These are phyloP conservation scores for Cuculus canorus DNA, from an alignment of 2,797 vertebrate genomes.

Conservation along the genomic window DNA sequence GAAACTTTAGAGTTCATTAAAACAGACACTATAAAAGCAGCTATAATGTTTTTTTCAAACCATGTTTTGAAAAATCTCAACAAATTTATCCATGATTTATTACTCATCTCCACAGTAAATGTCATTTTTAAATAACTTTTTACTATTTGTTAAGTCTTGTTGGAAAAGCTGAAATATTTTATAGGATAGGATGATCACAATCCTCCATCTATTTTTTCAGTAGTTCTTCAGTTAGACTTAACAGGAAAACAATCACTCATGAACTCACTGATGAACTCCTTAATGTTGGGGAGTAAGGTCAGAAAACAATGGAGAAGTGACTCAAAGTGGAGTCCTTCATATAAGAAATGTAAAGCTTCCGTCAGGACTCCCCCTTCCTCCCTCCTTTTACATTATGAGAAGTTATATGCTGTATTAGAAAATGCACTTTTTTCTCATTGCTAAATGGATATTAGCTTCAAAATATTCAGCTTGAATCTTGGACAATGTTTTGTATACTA, in stretches of 20 bases:
- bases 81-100: neutral
- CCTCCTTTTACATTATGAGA: neutral
- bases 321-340: neutral
- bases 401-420: neutral
- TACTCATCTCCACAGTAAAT: neutral
- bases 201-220: neutral
- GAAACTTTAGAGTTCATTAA: neutral
- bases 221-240: neutral
- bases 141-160: neutral
- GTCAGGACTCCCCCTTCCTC: neutral
- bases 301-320: neutral
- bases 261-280: neutral
- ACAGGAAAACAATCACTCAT: neutral
- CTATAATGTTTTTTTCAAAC: neutral
- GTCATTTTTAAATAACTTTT: neutral
- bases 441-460: neutral
- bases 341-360: neutral
- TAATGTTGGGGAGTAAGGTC: neutral
- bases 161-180: neutral
- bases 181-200: neutral
- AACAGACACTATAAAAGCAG: neutral
- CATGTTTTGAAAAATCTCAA: neutral
- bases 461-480: neutral
- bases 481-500: neutral
- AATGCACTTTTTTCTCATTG: neutral